phyloP scores from a whole-genome alignment of 2,888 invertebrate species.

The Amblyjoppa proteus region DNA sequence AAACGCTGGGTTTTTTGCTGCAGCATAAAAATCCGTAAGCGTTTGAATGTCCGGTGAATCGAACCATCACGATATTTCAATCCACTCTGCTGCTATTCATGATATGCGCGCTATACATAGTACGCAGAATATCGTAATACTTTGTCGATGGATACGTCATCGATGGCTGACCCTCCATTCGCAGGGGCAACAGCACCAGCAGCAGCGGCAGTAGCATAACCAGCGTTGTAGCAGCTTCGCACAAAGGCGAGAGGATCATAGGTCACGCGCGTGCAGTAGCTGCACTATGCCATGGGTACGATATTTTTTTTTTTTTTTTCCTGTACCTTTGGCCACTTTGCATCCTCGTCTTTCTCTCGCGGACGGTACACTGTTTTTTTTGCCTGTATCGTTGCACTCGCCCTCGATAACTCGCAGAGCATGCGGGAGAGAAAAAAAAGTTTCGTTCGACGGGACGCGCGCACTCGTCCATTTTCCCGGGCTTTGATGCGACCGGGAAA shows the following conservation, averaged over 20 bases:
- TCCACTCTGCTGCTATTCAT: constrained; percentile 61
- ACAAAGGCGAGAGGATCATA: constrained; percentile 63
- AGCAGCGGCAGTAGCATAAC: constrained; percentile 40
- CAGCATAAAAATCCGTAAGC: constrained; percentile 26
- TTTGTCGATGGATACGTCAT: constrained; percentile 62
- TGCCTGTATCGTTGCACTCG: constrained; percentile 30
- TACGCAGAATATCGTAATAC: constrained; percentile 54
- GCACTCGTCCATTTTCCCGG: constrained; percentile 63
- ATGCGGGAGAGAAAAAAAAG: constrained; percentile 30
- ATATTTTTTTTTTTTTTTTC: constrained; percentile 50
- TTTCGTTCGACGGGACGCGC: constrained; percentile 20
- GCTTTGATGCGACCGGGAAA: constrained; percentile 63
- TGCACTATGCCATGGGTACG: constrained; percentile 31
- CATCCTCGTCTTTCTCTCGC: constrained; percentile 37
- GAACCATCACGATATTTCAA: constrained; percentile 59
- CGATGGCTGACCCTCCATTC: constrained; percentile 55
- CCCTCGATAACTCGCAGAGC: constrained; percentile 37
- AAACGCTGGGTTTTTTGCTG: background rate
- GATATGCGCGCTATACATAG: constrained; percentile 26
- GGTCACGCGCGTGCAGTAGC: constrained; percentile 59
- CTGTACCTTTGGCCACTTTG: constrained; percentile 14
- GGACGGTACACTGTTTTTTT: constrained; percentile 18
- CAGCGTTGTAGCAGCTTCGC: constrained; percentile 42
- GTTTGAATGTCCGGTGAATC: constrained; percentile 43
- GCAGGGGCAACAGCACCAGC: constrained; percentile 7